Conservation (phyloP, 2,113 vertebrate species). For the Myodes glareolus region DNA sequence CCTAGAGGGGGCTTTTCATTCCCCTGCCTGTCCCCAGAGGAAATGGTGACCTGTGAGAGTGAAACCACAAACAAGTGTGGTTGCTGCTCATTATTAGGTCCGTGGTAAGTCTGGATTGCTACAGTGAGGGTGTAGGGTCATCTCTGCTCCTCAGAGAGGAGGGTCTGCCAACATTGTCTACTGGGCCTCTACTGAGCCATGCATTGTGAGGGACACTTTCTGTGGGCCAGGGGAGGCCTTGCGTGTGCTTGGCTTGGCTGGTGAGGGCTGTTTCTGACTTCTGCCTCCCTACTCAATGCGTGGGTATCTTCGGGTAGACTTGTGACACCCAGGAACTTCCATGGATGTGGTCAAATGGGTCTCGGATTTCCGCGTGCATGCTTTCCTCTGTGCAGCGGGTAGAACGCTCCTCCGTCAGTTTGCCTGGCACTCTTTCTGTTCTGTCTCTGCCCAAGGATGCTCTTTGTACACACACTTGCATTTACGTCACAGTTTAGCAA, state of each 20-base stretch:
- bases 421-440: neutral
- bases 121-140: neutral
- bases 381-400: neutral
- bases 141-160: slow-evolving; percentile 21
- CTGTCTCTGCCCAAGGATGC: neutral
- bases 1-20: neutral
- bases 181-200: neutral
- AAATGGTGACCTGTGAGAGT: neutral
- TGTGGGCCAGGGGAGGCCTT: too few species aligned
- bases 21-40: neutral
- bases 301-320: neutral
- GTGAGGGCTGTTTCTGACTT: neutral
- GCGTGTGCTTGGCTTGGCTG: neutral
- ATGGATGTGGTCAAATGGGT: neutral
- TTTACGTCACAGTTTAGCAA: slow-evolving; percentile 1
- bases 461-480: neutral
- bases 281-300: neutral
- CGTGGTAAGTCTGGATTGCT: neutral
- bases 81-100: neutral
- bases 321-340: neutral
- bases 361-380: neutral
- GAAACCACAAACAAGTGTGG: neutral
- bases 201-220: neutral
- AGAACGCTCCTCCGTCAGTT: neutral
- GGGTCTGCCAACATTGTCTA: neutral